Conservation (phyloP, 2,797 vertebrate genomes). For the Rhinatrema bivittatum region DNA sequence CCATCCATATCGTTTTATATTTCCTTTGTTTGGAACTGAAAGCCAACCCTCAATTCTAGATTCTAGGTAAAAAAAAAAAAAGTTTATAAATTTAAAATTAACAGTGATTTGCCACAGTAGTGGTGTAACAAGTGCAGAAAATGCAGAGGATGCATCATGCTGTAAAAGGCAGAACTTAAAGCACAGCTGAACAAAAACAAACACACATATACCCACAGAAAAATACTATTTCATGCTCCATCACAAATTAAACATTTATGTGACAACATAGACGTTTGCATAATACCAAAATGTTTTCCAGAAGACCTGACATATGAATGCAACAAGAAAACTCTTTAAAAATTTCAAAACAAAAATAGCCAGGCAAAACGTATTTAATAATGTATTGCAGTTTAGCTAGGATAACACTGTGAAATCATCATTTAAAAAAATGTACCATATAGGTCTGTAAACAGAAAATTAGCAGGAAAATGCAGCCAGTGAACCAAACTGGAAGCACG, state of each 20-base stretch:
- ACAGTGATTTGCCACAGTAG: too few species aligned
- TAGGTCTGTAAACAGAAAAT: too few species aligned
- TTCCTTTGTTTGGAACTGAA: slow-evolving; percentile 90
- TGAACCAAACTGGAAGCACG: slow-evolving; percentile 46
- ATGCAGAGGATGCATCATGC: slow-evolving; percentile 13
- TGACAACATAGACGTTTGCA: slow-evolving; percentile 41
- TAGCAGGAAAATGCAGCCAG: slow-evolving; percentile 43
- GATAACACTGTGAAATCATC: slow-evolving; percentile 28
- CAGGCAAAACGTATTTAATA: slow-evolving; percentile 42
- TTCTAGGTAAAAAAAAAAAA: slow-evolving; percentile 55
- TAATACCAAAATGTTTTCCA: slow-evolving; percentile 33
- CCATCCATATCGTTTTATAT: slow-evolving; percentile 97
- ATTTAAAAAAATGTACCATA: slow-evolving; percentile 24
- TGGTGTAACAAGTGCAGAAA: too few species aligned
- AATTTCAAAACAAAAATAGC: slow-evolving; percentile 26
- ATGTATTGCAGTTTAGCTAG: slow-evolving; percentile 33
- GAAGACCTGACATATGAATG: slow-evolving; percentile 39
- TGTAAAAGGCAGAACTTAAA: slow-evolving; percentile 19
- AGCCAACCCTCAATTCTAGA: slow-evolving; percentile 97
- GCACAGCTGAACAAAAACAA: slow-evolving; percentile 40
- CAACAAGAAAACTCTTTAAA: too few species aligned
- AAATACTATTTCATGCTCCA: slow-evolving; percentile 52
- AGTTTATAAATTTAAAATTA: neutral
- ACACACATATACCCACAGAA: too few species aligned
- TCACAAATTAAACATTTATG: slow-evolving; percentile 45